Percentiles rank a stretch among this genome's conserved stretches.
These are phyloP conservation scores for Eledone cirrhosa DNA, from an alignment of 2,888 invertebrate species.

Conservation along the genomic window DNA sequence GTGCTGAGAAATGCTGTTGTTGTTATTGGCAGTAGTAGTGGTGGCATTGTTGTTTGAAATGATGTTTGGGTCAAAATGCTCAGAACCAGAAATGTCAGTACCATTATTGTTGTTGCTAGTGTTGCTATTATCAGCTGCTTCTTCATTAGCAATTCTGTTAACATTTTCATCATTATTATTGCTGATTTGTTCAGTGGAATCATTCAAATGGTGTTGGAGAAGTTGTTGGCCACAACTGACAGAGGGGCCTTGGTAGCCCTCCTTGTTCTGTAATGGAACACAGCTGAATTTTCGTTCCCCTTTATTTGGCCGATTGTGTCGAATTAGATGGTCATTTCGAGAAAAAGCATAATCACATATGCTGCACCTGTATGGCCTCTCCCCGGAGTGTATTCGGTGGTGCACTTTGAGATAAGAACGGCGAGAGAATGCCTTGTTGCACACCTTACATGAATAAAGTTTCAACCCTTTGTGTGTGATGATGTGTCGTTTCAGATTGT, in stretches of 20 bases:
- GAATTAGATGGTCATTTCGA: conserved; percentile 9
- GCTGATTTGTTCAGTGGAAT: no score
- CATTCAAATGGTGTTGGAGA: neutral
- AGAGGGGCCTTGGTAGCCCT: neutral
- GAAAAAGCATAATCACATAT: conserved; percentile 15
- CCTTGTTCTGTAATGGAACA: neutral
- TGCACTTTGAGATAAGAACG: conserved; percentile 21
- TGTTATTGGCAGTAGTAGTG: neutral
- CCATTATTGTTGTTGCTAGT: neutral
- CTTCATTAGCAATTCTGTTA: neutral
- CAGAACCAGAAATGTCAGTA: neutral
- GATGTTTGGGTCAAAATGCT: neutral
- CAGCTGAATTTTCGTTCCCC: conserved; percentile 19
- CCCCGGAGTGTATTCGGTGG: conserved; percentile 1
- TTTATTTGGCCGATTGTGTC: conserved; percentile 19
- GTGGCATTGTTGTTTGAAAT: neutral
- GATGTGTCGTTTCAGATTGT: conserved; percentile 22
- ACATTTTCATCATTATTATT: neutral
- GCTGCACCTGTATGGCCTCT: conserved; percentile 3
- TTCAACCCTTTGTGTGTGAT: conserved; percentile 4
- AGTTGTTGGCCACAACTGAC: neutral
- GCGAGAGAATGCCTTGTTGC: conserved; percentile 14
- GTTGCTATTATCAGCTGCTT: neutral
- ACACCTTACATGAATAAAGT: conserved; percentile 7
- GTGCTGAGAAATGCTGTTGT: neutral